These are phyloP conservation scores for Arrhopalites spinosus DNA, from an alignment of 2,888 invertebrate genomes.

Conservation along the genomic window DNA sequence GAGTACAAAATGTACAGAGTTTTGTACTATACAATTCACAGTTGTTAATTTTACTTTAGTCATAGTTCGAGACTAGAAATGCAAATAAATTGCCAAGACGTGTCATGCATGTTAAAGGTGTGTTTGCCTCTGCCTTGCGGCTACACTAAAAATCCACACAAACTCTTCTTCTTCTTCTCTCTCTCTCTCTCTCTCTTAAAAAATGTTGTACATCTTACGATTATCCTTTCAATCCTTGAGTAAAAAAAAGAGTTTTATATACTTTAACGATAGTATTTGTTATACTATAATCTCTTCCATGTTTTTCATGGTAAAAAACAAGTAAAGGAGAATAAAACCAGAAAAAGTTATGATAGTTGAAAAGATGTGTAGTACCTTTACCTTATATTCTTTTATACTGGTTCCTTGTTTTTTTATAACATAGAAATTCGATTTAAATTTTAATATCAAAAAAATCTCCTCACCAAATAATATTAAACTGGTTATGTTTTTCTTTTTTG, in stretches of 20 bases:
- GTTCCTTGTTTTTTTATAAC: background rate
- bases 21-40: background rate
- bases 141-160: conserved; percentile 15
- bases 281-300: too few species aligned
- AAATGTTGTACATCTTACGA: too few species aligned
- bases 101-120: conserved; percentile 44
- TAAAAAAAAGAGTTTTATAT: background rate
- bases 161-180: background rate
- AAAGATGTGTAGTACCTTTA: background rate
- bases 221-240: background rate
- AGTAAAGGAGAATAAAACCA: too few species aligned
- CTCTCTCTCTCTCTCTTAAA: too few species aligned
- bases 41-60: conserved; percentile 33
- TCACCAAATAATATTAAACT: too few species aligned
- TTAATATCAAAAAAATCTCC: too few species aligned
- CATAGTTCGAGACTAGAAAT: conserved; percentile 39
- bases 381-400: background rate
- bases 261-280: too few species aligned
- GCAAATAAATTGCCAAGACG: conserved; percentile 49
- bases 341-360: background rate
- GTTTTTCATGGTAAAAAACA: too few species aligned
- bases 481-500: too few species aligned
- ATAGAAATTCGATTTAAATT: too few species aligned
- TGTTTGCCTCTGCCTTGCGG: conserved; percentile 21
- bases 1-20: background rate